Evolutionary conservation across 2,797 vertebrate genomes (phyloP), one percentile per base, ranked within the genome.

Genomic region (Pseudotriccus pelzelni): DNA sequence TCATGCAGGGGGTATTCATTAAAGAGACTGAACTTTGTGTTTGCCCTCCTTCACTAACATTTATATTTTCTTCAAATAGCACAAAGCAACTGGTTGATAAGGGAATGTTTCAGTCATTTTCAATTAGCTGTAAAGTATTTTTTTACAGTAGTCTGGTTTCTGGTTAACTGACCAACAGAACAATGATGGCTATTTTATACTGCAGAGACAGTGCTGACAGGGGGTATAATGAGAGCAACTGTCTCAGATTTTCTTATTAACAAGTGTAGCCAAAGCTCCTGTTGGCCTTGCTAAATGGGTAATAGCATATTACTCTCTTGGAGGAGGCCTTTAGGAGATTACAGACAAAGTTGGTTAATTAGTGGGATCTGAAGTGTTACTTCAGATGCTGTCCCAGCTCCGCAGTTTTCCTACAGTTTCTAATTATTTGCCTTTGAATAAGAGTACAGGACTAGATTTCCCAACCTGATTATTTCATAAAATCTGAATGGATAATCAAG

Each of bases 151-250:
- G 97, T 94, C 96, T 98, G 88, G 95, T 97, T 98, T 97, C 97
- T 98, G 97, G 97, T 98, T 97, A 98, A 96, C 97, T 98, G 98
- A 98, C 98, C 97, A 97, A 96, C 87, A 88, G 97, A 97, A 98
- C 97, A 98, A 98, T 98, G 97, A 97, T 90, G 94, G 91, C 95
- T 96, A 95, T 97, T 98, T 98, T 97, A 95, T 96, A 97, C 94
- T 68, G 96, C 94, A 93, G 96, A 98, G 97, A 97, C 96, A 96
- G 92, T 89, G 96, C 97, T 98, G 97, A 98, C 97, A 98, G 97
- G 94, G 97, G 91, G 97, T 97, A 98, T 98, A 98, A 98, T 98
- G 98, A 98, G 97, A 98, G 97, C 97, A 98, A 98, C 97, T 97
- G 97, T 98, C 97, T 98, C 96, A 92, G 94, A 97, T 97, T 97